A percentile compares a stretch with the other conserved stretches of the same genome.
These are phyloP conservation scores for Dioctria rufipes DNA, from an alignment of 2,888 invertebrate species.

Conservation along the genomic window DNA sequence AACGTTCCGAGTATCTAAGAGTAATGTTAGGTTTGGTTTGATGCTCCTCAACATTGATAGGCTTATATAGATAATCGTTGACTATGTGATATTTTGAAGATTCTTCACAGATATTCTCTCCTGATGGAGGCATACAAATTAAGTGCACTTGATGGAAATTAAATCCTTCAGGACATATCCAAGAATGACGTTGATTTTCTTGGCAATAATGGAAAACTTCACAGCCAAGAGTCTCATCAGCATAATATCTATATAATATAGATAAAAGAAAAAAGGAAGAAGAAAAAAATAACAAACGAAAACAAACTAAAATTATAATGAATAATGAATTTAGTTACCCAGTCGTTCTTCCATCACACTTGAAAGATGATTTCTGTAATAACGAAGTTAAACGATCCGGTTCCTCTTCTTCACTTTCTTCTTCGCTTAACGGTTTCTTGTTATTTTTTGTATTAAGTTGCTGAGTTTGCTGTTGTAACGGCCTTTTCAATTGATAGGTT, in stretches of 20 bases:
- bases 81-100: conserved; percentile 93
- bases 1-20: conserved; percentile 85
- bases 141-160: conserved; percentile 83
- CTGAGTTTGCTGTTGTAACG: conserved; percentile 66
- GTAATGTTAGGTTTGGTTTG: conserved; percentile 86
- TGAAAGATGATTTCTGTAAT: conserved; percentile 87
- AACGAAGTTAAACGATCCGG: conserved; percentile 87
- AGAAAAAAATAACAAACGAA: conserved; percentile 8
- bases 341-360: conserved; percentile 84
- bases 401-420: conserved; percentile 84
- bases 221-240: conserved; percentile 89
- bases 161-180: conserved; percentile 94
- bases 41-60: conserved; percentile 87
- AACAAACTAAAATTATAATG: not conserved
- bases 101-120: conserved; percentile 90
- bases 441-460: conserved; percentile 20
- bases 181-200: conserved; percentile 90
- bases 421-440: conserved; percentile 70
- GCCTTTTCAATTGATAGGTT: conserved; percentile 65
- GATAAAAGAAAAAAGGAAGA: conserved; percentile 3
- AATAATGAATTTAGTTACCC: conserved; percentile 71
- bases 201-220: conserved; percentile 96
- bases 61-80: conserved; percentile 92
- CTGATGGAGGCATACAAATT: conserved; percentile 93
- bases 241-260: conserved; percentile 78